A percentile compares a stretch with the other conserved stretches of the same genome.
Evolutionary conservation across 2,888 invertebrate genomes (phyloP).

Genomic region (Leptinotarsa juncta): DNA sequence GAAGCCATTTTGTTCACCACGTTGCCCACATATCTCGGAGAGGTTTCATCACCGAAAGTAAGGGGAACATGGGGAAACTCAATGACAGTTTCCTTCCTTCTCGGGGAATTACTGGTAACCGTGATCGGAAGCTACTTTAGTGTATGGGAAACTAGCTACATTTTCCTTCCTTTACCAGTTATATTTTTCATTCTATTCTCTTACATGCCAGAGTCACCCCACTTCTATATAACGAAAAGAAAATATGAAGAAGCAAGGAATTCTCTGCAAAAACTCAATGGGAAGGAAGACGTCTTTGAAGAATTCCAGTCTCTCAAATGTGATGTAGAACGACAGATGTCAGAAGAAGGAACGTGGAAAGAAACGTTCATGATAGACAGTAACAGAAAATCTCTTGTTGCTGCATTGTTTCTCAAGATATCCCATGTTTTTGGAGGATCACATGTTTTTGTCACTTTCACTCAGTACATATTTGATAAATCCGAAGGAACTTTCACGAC

Average conservation of each 20-base stretch:
- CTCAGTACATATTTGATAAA: constrained; percentile 57
- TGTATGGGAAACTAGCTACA: constrained; percentile 68
- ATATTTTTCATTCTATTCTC: constrained; percentile 69
- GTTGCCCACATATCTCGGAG: constrained; percentile 57
- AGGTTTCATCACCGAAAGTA: constrained; percentile 55
- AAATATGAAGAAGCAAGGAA: constrained; percentile 48
- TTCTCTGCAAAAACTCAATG: constrained; percentile 49
- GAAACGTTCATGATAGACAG: constrained; percentile 54
- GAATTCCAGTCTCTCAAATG: constrained; percentile 51
- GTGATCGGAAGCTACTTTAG: constrained; percentile 68
- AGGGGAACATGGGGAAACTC: constrained; percentile 58
- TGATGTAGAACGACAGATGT: constrained; percentile 55
- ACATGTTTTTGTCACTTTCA: constrained; percentile 52
- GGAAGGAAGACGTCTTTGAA: constrained; percentile 49
- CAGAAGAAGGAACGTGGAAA: constrained; percentile 56
- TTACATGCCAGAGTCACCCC: constrained; percentile 72
- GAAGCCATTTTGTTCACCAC: constrained; percentile 53
- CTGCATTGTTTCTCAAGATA: constrained; percentile 53
- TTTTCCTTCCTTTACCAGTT: constrained; percentile 71
- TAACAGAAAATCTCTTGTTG: constrained; percentile 54
- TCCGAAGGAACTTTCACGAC: constrained; percentile 52
- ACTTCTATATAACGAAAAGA: constrained; percentile 52
- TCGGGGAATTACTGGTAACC: constrained; percentile 59
- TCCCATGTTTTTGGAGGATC: constrained; percentile 56
- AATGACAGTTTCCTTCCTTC: constrained; percentile 48